Evolutionary conservation across 2,113 vertebrate genomes (phyloP), one percentile per base, ranked within the genome.

Genomic region (Toxotes jaculatrix): DNA sequence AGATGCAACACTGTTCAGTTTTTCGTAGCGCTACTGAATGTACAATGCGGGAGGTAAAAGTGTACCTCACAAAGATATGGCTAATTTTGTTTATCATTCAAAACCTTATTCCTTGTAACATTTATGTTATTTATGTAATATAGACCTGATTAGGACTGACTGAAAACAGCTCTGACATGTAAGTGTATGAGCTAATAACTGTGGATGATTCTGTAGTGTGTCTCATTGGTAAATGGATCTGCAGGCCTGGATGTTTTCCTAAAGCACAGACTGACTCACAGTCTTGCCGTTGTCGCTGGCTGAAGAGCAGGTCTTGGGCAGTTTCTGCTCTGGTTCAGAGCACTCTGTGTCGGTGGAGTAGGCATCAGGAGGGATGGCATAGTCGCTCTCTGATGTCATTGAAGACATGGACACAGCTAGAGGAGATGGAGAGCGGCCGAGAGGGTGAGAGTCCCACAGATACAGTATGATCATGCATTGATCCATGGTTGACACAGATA

Each of bases 361-460:
- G 36, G 98, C 98, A 65, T 99, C 98, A 6, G 98, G 98, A 21
- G 98, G 98, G 88, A 99, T 98, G 77, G 98, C 98, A 7, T 99
- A 99, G 84, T 99, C 98, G n/a, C 96, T 95, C 91, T 99, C 98
- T 2, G 98, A 99, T 17, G 97, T 94, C 94, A 99, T 92, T 0
- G 98, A 99, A 14, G 97, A 97, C 86, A 98, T 91, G 72, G 98
- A 99, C 27, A 98, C 97, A 36, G 97, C 98, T 99, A 88, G 21
- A 34, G 34, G 49, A 61, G 19, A n/a, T 16, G 36, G 21, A 63
- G 23, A 45, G 38, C 3, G 13, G 13, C 13, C 0, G 13, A 23
- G 34, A 23, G 45, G 47, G 19, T 8, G 34, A 71, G 21, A 9
- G 49, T n/a, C 1, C 27, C 27, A 27, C 27, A 34, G 7, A 23